Evolutionary conservation across 2,888 invertebrate genomes (phyloP).

Genomic region (Rhorus exstirpatorius): DNA sequence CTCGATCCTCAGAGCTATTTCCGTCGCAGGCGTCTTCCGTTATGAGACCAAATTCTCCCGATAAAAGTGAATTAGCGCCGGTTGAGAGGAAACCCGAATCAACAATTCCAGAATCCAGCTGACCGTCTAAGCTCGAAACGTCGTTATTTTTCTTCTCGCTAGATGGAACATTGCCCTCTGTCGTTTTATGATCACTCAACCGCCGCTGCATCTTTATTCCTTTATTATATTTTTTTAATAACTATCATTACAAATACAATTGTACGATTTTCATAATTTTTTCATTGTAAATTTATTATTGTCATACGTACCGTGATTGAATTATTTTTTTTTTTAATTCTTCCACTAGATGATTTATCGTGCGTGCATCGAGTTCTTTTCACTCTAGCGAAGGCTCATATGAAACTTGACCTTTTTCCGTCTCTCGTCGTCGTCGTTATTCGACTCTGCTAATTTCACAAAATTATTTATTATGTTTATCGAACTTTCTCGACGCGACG

Average conservation of each 20-base stretch:
- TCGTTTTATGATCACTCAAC: slow-evolving; percentile 45
- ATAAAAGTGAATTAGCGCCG: slow-evolving; percentile 75
- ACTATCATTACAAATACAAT: not conserved
- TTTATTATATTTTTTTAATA: not conserved
- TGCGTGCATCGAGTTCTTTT: too few species aligned
- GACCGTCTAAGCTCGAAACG: slow-evolving; percentile 42
- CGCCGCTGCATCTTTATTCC: slow-evolving; percentile 73
- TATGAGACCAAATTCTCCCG: slow-evolving; percentile 73
- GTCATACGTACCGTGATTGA: too few species aligned
- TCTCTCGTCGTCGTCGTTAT: too few species aligned
- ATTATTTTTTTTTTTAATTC: too few species aligned
- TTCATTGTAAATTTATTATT: too few species aligned
- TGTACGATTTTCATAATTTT: not conserved
- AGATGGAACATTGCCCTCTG: slow-evolving; percentile 76
- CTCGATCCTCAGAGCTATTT: slow-evolving; percentile 29
- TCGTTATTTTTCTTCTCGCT: slow-evolving; percentile 66
- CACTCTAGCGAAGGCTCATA: too few species aligned
- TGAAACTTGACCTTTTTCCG: too few species aligned
- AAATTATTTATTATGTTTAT: too few species aligned
- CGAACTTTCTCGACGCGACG: too few species aligned
- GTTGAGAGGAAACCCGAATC: slow-evolving; percentile 83
- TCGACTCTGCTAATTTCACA: too few species aligned
- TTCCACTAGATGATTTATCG: too few species aligned
- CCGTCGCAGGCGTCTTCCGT: slow-evolving; percentile 54
- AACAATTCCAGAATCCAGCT: slow-evolving; percentile 75